phyloP scores from a whole-genome alignment of 2,888 invertebrate genomes.

The Zelleria hepariella region DNA sequence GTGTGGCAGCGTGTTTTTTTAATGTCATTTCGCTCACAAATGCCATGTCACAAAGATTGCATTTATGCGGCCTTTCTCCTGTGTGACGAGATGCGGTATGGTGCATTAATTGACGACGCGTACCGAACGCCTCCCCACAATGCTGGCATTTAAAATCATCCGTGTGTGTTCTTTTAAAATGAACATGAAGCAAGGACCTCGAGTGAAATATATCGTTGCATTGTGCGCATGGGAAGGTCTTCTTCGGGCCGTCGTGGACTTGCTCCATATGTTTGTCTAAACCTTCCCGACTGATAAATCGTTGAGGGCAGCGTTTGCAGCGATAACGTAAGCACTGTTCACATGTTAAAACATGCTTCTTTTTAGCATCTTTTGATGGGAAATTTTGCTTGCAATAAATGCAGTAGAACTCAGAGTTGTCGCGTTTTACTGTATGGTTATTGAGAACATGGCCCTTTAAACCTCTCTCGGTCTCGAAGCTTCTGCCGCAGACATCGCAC shows the following conservation, averaged over 20 bases:
- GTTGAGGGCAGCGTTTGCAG: slow-evolving; percentile 8
- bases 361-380: slow-evolving; percentile 7
- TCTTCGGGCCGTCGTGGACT: slow-evolving; percentile 9
- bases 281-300: slow-evolving; percentile 5
- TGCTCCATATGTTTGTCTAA: slow-evolving; percentile 9
- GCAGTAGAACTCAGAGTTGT: slow-evolving; percentile 4
- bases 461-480: slow-evolving; percentile 10
- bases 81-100: neutral
- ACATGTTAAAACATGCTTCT: slow-evolving; percentile 8
- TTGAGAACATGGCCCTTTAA: slow-evolving; percentile 2
- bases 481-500: slow-evolving; percentile 14
- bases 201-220: slow-evolving; percentile 10
- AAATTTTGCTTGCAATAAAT: slow-evolving; percentile 9
- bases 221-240: slow-evolving; percentile 9
- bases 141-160: slow-evolving; percentile 12
- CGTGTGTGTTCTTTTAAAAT: slow-evolving; percentile 12
- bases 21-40: slow-evolving; percentile 7
- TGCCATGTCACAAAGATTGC: slow-evolving; percentile 12
- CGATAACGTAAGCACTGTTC: slow-evolving; percentile 9
- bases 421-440: neutral
- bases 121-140: slow-evolving; percentile 4
- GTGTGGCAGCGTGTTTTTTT: slow-evolving; percentile 10
- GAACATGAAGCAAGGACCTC: slow-evolving; percentile 7
- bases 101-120: neutral
- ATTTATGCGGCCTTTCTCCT: slow-evolving; percentile 7